A percentile compares a stretch with the other conserved stretches of the same genome.
These are phyloP conservation scores for Pterostichus madidus DNA, from an alignment of 2,888 invertebrate genomes.

Conservation along the genomic window DNA sequence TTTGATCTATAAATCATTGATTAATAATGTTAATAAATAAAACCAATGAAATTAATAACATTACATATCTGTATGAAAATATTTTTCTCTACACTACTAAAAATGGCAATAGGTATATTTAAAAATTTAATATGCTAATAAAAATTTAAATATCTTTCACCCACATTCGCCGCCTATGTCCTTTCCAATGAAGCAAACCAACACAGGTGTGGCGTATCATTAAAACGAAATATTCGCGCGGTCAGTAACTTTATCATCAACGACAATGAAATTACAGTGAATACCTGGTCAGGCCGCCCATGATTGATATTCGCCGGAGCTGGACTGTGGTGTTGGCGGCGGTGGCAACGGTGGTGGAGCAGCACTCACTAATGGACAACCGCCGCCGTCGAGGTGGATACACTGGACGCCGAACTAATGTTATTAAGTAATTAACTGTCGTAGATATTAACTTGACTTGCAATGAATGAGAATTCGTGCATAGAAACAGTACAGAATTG, in stretches of 20 bases:
- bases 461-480: background rate
- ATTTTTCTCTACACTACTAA: too few relatives aligned
- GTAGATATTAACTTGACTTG: conserved; percentile 23
- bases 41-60: too few relatives aligned
- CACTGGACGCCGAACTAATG: conserved; percentile 43
- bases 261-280: conserved; percentile 48
- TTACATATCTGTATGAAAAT: too few relatives aligned
- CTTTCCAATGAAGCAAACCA: background rate
- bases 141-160: too few relatives aligned
- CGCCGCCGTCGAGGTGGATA: background rate
- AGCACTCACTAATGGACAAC: conserved; percentile 42
- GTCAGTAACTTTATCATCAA: conserved; percentile 20
- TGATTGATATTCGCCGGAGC: conserved; percentile 27
- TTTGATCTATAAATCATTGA: too few relatives aligned
- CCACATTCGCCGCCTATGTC: background rate
- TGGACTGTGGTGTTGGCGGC: background rate
- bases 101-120: too few relatives aligned
- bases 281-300: background rate
- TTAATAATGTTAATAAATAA: too few relatives aligned
- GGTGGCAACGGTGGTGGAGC: background rate
- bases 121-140: too few relatives aligned
- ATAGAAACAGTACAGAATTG: too few relatives aligned
- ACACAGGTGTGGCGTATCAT: conserved; percentile 43
- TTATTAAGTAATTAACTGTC: conserved; percentile 55
- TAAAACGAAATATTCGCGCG: conserved; percentile 50